Evolutionary conservation across 1,140 invertebrate genomes (phyloP), one percentile per base, ranked within the genome.

Genomic region (Drosophila saltans): DNA sequence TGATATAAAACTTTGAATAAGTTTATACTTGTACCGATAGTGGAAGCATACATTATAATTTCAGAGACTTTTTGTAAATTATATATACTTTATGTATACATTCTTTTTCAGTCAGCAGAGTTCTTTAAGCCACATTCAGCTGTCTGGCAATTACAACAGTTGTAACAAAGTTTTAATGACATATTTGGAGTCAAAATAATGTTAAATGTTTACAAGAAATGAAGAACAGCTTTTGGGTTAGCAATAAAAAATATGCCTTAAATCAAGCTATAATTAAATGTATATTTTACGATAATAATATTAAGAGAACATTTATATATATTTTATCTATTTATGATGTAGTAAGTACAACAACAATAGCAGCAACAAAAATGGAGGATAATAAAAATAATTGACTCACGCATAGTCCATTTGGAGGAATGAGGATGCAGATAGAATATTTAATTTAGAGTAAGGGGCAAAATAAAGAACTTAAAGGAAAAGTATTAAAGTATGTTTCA

Each of bases 351-450:
- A 48, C 33, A 36, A 36, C 33, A 36, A 36, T 30, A 16, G 10
- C 45, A 48, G 7, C 45, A 48, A 8, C 45, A 48, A 36, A 7
- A 8, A 3, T 2, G 33, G 6, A 43, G 62, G 66, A 74, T 66
- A 75, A 74, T 60, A 75, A 74, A 74, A 66, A 6, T 2, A 55
- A 74, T 66, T 73, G 28, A 56, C 39, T 63, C 68, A 58, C 16
- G 61, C 36, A 64, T 39, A 52, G 52, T 63, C 57, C 36, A 59
- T 59, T 59, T 39, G 33, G 57, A 59, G 33, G 3, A 24, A 59
- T 16, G 57, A 59, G 57, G 33, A 40, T 59, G 57, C 57, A 36
- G 8, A 39, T 59, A 11, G 57, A 59, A 59, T 59, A 59, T 33
- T 36, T 16, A 59, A 59, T 59, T 59, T 36, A 6, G 33, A 8